Evolutionary conservation across 2,888 invertebrate genomes (phyloP).

Genomic region (Argynnis bischoffii): DNA sequence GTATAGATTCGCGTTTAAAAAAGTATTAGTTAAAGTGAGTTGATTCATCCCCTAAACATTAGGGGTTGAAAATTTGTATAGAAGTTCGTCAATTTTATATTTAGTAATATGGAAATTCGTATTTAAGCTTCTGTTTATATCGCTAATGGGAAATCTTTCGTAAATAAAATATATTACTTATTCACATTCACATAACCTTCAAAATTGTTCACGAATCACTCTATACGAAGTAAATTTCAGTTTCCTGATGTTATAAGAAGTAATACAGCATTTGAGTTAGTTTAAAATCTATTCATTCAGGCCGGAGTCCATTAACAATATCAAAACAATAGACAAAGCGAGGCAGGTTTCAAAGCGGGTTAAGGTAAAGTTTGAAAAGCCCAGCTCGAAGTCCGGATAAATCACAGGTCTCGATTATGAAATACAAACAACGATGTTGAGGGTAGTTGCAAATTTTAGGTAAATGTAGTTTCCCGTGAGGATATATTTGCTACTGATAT

Average conservation of each 20-base stretch:
- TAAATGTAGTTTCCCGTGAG: slow-evolving; percentile 17
- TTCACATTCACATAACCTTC: background rate
- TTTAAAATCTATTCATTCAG: slow-evolving; percentile 29
- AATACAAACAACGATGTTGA: slow-evolving; percentile 52
- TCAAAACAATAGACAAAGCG: slow-evolving; percentile 42
- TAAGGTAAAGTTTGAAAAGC: slow-evolving; percentile 45
- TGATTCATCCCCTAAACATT: no score
- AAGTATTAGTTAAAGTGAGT: no score
- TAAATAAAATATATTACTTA: no score
- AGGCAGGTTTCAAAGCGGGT: slow-evolving; percentile 30
- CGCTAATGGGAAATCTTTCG: no score
- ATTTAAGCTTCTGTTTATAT: no score
- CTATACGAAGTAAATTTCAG: slow-evolving; percentile 3
- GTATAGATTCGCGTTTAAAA: no score
- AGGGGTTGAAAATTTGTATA: no score
- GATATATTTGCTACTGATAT: slow-evolving; percentile 5
- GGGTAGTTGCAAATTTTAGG: slow-evolving; percentile 25
- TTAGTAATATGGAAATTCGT: no score
- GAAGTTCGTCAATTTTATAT: no score
- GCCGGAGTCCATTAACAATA: slow-evolving; percentile 41
- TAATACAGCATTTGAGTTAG: slow-evolving; percentile 25
- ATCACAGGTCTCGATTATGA: slow-evolving; percentile 63
- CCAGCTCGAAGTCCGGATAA: slow-evolving; percentile 47
- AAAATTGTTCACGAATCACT: background rate
- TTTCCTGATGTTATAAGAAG: slow-evolving; percentile 14